Evolutionary conservation across 2,113 vertebrate species (phyloP).

Genomic region (Archocentrus centrarchus): DNA sequence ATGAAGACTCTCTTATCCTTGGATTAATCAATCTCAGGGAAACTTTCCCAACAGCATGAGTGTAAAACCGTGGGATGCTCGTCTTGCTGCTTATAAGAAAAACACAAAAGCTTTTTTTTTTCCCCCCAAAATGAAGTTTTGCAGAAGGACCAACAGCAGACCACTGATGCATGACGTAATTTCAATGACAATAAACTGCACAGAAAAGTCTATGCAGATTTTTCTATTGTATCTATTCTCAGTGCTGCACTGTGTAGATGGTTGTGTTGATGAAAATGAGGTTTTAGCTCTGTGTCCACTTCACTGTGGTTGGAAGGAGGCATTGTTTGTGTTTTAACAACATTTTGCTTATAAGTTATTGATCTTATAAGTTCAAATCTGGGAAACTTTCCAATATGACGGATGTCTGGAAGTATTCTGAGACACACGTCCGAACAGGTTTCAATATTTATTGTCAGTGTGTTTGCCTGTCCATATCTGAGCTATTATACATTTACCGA

Average conservation of each 20-base stretch:
- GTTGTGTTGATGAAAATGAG: not conserved
- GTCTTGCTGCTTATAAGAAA: not conserved
- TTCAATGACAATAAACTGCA: slow-evolving; percentile 1
- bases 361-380: not conserved
- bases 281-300: not conserved
- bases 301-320: not conserved
- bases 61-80: not conserved
- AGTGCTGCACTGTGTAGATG: not conserved
- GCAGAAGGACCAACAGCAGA: not conserved
- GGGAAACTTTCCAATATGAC: not conserved
- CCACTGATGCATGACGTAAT: not conserved
- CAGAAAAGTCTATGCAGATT: not conserved
- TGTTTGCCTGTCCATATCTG: not conserved
- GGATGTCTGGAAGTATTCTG: not conserved
- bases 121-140: not conserved
- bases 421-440: not conserved
- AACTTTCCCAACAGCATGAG: not conserved
- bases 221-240: not conserved
- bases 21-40: slow-evolving; percentile 23
- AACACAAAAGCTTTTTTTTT: accelerated
- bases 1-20: slow-evolving; percentile 20
- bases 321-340: slow-evolving; percentile 1
- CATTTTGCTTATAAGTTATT: not conserved
- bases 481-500: not conserved
- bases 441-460: not conserved